These are phyloP conservation scores for Maylandia zebra DNA, from an alignment of 2,113 vertebrate species.

Conservation along the genomic window DNA sequence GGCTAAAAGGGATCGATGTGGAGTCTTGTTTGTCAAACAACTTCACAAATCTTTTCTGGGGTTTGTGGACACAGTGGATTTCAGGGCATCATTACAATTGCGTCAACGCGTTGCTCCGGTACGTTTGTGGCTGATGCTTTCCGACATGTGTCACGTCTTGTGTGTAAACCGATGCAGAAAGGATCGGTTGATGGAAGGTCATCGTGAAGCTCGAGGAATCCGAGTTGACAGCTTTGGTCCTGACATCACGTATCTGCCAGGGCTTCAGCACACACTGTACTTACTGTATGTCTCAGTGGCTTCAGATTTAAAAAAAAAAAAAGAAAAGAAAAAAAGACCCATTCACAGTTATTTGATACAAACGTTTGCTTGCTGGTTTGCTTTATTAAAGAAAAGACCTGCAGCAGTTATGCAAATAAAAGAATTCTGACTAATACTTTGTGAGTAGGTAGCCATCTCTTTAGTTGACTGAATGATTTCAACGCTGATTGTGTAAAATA, in stretches of 20 bases:
- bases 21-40: neutral
- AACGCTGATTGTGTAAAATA: neutral
- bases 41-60: neutral
- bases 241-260: neutral
- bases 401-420: neutral
- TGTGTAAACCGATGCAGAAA: neutral
- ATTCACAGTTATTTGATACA: neutral
- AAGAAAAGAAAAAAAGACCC: neutral
- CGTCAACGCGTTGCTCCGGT: neutral
- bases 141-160: conserved; percentile 22
- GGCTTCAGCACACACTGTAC: neutral
- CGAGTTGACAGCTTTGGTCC: conserved; percentile 4
- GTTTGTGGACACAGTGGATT: neutral
- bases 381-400: neutral
- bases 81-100: neutral
- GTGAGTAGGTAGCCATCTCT: neutral
- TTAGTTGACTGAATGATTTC: neutral
- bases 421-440: neutral
- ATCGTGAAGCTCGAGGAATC: conserved; percentile 10
- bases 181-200: conserved; percentile 24
- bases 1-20: neutral
- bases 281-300: neutral
- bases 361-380: neutral
- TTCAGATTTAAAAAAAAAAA: neutral
- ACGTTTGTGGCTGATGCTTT: neutral